Base-by-base conservation (phyloP, 1,140 invertebrate genomes). In the Radopholus similis region DNA sequence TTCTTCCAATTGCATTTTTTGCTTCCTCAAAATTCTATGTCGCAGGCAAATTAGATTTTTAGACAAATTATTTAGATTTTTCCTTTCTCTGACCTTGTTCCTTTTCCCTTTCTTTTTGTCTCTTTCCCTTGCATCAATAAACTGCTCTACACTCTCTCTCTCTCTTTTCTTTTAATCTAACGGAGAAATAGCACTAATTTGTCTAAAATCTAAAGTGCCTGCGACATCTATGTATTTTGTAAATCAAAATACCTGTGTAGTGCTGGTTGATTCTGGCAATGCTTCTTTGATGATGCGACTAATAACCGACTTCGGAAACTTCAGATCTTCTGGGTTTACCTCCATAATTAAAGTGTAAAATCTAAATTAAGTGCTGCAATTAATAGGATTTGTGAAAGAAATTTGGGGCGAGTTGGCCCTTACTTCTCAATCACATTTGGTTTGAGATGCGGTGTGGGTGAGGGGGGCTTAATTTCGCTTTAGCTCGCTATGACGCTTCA, bases 21-120 rank as follows among this genome's bases (percentile, higher is more conserved):
- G 63, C 66, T 68, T 68, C 66, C 66, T 68, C 9, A 11, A 68
- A 65, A 9, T 40, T 18, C n/a, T n/a, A n/a, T n/a, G n/a, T n/a
- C n/a, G n/a, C n/a, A n/a, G n/a, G n/a, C n/a, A n/a, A n/a, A n/a
- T n/a, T n/a, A n/a, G n/a, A n/a, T n/a, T n/a, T n/a, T n/a, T n/a
- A n/a, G n/a, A n/a, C n/a, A n/a, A n/a, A n/a, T n/a, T n/a, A n/a
- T n/a, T n/a, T n/a, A n/a, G n/a, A n/a, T n/a, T n/a, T n/a, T n/a
- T n/a, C n/a, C n/a, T n/a, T n/a, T n/a, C n/a, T n/a, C n/a, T n/a
- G n/a, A n/a, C n/a, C n/a, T n/a, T n/a, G n/a, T n/a, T n/a, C n/a
- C n/a, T n/a, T n/a, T n/a, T n/a, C n/a, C n/a, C n/a, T n/a, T n/a
- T n/a, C n/a, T n/a, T n/a, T n/a, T n/a, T n/a, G n/a, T n/a, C n/a